Evolutionary conservation across 1,140 invertebrate species (phyloP).

Genomic region (Tribolium madens): DNA sequence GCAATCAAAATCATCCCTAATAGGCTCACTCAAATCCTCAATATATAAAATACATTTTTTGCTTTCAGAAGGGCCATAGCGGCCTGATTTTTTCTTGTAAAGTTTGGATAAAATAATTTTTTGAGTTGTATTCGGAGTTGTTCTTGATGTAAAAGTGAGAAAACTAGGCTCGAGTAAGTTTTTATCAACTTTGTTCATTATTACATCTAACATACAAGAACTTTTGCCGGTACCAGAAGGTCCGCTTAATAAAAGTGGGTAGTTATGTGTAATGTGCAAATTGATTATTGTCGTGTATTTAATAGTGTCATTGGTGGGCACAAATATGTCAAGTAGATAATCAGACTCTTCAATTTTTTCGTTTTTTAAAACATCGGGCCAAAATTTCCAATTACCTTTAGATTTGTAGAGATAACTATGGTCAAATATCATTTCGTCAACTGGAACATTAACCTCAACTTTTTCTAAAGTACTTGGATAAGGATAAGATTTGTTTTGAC

Average conservation of each 20-base stretch:
- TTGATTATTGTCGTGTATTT: slow-evolving; percentile 79
- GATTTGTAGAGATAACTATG: slow-evolving; percentile 80
- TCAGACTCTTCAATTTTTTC: slow-evolving; percentile 71
- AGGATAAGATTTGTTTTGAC: slow-evolving; percentile 71
- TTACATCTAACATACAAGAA: slow-evolving; percentile 85
- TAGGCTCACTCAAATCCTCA: slow-evolving; percentile 93
- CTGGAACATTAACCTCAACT: slow-evolving; percentile 79
- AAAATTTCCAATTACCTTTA: slow-evolving; percentile 79
- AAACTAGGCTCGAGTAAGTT: slow-evolving; percentile 81
- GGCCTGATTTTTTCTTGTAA: slow-evolving; percentile 80
- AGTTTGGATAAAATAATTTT: slow-evolving; percentile 87
- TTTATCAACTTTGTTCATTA: slow-evolving; percentile 81
- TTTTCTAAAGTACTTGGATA: slow-evolving; percentile 75
- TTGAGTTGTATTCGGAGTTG: slow-evolving; percentile 85
- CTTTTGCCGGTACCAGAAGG: slow-evolving; percentile 93
- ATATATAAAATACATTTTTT: slow-evolving; percentile 85
- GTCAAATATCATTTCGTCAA: slow-evolving; percentile 82
- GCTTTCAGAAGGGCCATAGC: slow-evolving; percentile 82
- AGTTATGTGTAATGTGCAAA: slow-evolving; percentile 75
- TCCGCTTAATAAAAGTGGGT: slow-evolving; percentile 84
- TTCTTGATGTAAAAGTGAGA: slow-evolving; percentile 88
- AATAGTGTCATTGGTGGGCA: slow-evolving; percentile 88
- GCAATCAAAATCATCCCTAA: slow-evolving; percentile 84
- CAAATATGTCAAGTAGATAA: slow-evolving; percentile 77
- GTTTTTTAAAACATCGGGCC: slow-evolving; percentile 75